Evolutionary conservation across 2,888 invertebrate species (phyloP).

Genomic region (Drosophila antonietae): DNA sequence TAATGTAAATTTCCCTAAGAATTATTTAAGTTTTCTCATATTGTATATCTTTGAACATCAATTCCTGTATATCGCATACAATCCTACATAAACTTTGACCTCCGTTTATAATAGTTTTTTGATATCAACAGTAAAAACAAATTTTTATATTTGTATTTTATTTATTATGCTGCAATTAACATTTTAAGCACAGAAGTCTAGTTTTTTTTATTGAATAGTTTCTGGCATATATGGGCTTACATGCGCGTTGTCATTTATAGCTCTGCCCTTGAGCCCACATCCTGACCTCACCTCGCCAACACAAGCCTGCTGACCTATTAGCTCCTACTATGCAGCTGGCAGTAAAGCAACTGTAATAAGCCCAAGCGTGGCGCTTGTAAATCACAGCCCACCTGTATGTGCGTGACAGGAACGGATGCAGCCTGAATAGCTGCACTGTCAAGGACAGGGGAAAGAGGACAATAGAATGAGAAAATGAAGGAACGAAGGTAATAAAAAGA

Average conservation of each 20-base stretch:
- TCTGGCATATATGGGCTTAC: slow-evolving; percentile 1
- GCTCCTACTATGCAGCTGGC: slow-evolving; percentile 12
- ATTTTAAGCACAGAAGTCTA: slow-evolving; percentile 14
- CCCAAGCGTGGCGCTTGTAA: slow-evolving; percentile 36
- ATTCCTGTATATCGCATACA: not conserved
- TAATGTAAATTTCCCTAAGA: not conserved
- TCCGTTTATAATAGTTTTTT: not conserved
- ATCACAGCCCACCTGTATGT: slow-evolving; percentile 53
- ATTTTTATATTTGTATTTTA: not conserved
- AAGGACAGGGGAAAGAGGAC: slow-evolving; percentile 14
- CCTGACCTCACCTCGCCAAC: not conserved
- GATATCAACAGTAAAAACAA: not conserved
- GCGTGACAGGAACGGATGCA: slow-evolving; percentile 60
- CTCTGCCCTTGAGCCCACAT: slow-evolving; percentile 2
- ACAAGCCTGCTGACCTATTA: slow-evolving; percentile 31
- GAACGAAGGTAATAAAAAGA: slow-evolving; percentile 28
- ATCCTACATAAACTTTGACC: not conserved
- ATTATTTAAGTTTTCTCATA: too few relatives aligned
- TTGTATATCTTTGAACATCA: not conserved
- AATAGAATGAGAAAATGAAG: not conserved
- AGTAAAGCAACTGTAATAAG: slow-evolving; percentile 11
- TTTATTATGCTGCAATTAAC: slow-evolving; percentile 7
- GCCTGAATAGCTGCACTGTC: slow-evolving; percentile 43
- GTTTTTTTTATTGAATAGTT: slow-evolving; percentile 30
- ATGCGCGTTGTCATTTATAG: slow-evolving; percentile 25